These are phyloP conservation scores for Himalopsyche kuldschensis DNA, from an alignment of 2,888 invertebrate genomes.

Conservation along the genomic window DNA sequence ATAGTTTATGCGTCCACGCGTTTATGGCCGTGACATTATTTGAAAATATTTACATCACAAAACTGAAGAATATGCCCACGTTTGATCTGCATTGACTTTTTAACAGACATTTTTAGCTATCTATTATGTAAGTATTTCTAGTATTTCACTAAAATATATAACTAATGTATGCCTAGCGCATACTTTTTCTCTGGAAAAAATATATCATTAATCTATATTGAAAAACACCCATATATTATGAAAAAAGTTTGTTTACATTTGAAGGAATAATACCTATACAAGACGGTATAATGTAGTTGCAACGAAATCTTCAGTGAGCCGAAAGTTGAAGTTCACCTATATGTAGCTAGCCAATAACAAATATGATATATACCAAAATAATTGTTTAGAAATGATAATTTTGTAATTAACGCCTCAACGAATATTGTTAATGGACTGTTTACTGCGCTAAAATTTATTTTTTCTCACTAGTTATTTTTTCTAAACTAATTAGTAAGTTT, in stretches of 20 bases:
- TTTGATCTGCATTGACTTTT: no score
- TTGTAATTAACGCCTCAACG: neutral
- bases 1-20: no score
- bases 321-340: conserved; percentile 38
- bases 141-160: conserved; percentile 7
- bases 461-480: conserved; percentile 27
- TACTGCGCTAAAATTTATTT: conserved; percentile 17
- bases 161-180: conserved; percentile 21
- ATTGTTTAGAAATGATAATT: neutral
- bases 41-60: no score
- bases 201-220: conserved; percentile 19
- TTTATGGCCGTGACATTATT: no score
- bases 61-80: no score
- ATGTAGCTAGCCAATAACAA: conserved; percentile 33
- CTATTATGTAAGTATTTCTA: neutral
- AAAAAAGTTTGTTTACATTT: conserved; percentile 29
- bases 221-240: conserved; percentile 34
- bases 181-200: neutral
- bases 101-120: neutral
- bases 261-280: conserved; percentile 30
- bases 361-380: neutral
- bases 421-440: neutral
- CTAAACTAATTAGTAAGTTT: conserved; percentile 10
- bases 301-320: conserved; percentile 34
- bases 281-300: conserved; percentile 24